phyloP scores from a whole-genome alignment of 2,888 invertebrate species.

The Epinotia ramella region DNA sequence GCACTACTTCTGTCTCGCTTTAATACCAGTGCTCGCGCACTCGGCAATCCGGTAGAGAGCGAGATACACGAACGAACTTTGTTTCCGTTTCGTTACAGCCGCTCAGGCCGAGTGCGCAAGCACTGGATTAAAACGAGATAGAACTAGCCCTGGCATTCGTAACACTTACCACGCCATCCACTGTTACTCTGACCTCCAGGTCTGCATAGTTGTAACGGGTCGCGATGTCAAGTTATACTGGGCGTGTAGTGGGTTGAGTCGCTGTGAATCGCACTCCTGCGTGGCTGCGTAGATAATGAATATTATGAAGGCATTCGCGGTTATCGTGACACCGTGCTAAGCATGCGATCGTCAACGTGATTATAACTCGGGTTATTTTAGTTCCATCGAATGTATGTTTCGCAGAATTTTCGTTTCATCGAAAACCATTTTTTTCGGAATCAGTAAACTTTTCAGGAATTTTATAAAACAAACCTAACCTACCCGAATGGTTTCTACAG shows the following conservation, averaged over 20 bases:
- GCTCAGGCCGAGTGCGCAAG: too few species aligned
- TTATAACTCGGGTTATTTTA: constrained; percentile 6
- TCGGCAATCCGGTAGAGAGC: background rate
- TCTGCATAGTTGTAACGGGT: background rate
- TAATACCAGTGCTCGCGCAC: constrained; percentile 32
- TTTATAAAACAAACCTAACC: too few species aligned
- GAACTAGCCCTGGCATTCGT: background rate
- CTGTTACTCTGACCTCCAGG: background rate
- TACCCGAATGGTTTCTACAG: too few species aligned
- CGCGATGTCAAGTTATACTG: background rate
- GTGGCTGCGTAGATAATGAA: constrained; percentile 4
- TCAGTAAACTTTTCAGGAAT: too few species aligned
- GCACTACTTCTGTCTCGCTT: background rate
- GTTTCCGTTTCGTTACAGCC: too few species aligned
- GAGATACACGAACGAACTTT: too few species aligned
- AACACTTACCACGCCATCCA: background rate
- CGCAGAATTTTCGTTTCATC: too few species aligned
- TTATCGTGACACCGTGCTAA: constrained; percentile 23
- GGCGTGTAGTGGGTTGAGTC: background rate
- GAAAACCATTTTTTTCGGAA: too few species aligned
- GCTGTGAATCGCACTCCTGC: background rate
- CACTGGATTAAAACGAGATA: too few species aligned
- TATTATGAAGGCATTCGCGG: constrained; percentile 13
- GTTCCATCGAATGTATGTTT: too few species aligned
- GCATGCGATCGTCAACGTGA: constrained; percentile 28